Base-by-base conservation (phyloP, 1,140 invertebrate genomes). In the Saccostrea glomerata region DNA sequence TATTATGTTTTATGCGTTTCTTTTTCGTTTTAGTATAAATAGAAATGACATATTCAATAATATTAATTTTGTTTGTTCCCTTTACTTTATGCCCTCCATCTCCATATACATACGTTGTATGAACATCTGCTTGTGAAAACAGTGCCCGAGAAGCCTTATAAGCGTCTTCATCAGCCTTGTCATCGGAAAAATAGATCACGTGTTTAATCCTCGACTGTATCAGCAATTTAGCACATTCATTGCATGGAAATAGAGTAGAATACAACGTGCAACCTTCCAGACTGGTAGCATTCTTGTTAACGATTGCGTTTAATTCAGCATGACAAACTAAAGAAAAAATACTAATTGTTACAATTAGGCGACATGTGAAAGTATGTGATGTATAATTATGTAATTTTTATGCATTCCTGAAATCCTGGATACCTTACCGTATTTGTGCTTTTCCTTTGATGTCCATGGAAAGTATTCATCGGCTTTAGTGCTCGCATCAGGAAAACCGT, bases 151-250 rank as follows among this genome's bases (percentile, higher is more conserved):
- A 63, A n/a, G 58, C 58, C 58, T 63, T 63, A 17, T 20, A 63
- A 3, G 17, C 17, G 1, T 17, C 15, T 63, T 20, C n/a, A 20
- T 17, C 17, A n/a, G 58, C 58, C n/a, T 63, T 63, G 93, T 98
- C 98, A 94, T 98, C 97, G 0, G 97, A 97, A 88, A 98, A 94
- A 94, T 98, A 99, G 17, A 98, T 94, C 5, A 95, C 93, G 93
- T 97, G 95, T 88, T 95, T 97, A 17, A 99, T 98, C 4, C 98
- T 97, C n/a, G 98, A 97, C 94, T 99, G 98, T 93, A 99, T 98
- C 20, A 99, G 98, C 3, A 98, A 95, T 95, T 99, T 99, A 0
- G 98, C 97, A 96, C 98, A 99, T 95, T 99, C 98, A 93, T 99
- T 98, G 92, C 98, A 99, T 0, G 98, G 98, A 94, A 98, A 99